phyloP scores from a whole-genome alignment of 2,113 vertebrate genomes.

The Corvus moneduloides region DNA sequence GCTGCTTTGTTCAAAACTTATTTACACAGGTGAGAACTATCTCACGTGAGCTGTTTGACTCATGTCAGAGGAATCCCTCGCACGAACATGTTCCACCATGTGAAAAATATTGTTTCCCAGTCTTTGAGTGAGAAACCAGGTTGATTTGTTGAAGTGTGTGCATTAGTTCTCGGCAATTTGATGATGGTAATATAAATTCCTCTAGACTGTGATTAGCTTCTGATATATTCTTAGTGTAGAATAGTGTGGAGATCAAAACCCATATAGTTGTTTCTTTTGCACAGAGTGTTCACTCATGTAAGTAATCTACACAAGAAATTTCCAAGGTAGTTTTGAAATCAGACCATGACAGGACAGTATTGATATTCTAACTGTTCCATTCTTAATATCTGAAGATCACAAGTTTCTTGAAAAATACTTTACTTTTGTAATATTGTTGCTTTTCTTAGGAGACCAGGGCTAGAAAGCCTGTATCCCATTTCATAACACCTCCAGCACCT shows the following conservation, averaged over 20 bases:
- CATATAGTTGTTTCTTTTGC: not conserved
- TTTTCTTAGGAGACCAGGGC: not conserved
- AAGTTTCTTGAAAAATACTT: not conserved
- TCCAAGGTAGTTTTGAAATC: not conserved
- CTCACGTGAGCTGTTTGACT: fast-evolving
- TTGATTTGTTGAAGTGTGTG: not conserved
- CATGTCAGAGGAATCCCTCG: not conserved
- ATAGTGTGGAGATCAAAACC: not conserved
- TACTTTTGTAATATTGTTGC: not conserved
- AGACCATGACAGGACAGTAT: not conserved
- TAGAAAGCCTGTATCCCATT: not conserved
- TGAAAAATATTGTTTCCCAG: not conserved
- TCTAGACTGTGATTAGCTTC: not conserved
- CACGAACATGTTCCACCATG: fast-evolving
- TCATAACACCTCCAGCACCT: not conserved
- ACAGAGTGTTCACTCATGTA: not conserved
- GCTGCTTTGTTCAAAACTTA: not conserved
- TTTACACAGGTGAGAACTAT: not conserved
- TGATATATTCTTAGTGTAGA: not conserved
- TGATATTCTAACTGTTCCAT: not conserved
- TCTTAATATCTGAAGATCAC: not conserved
- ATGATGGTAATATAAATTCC: not conserved
- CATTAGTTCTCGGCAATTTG: not conserved
- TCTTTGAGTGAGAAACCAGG: not conserved
- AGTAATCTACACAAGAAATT: not conserved